phyloP scores from a whole-genome alignment of 2,888 invertebrate species.

The Lordiphosa fenestrarum region DNA sequence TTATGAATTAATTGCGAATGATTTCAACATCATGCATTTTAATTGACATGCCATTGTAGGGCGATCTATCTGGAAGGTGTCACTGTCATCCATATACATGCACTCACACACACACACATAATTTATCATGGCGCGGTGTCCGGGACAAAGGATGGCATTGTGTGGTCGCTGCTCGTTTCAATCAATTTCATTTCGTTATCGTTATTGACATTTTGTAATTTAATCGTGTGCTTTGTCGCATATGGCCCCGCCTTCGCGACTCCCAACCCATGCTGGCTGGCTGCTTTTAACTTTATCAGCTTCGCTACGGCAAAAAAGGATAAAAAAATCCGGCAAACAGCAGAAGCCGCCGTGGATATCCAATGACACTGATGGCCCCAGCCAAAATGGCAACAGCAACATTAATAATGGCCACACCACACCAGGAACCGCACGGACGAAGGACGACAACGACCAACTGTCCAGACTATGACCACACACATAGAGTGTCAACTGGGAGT shows the following conservation, averaged over 20 bases:
- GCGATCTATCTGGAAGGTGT: conserved; percentile 46
- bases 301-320: conserved; percentile 52
- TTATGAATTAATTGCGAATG: conserved; percentile 74
- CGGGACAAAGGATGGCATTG: conserved; percentile 2
- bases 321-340: conserved; percentile 37
- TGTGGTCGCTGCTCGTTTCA: conserved; percentile 59
- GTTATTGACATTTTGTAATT: conserved; percentile 74
- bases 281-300: conserved; percentile 70
- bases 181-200: conserved; percentile 73
- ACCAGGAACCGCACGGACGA: conserved; percentile 10
- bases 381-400: conserved; percentile 43
- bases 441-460: neutral
- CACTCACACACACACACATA: conserved; percentile 26
- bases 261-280: conserved; percentile 8
- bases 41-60: conserved; percentile 63
- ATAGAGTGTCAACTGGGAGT: conserved; percentile 9
- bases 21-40: conserved; percentile 75
- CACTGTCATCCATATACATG: conserved; percentile 33
- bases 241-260: conserved; percentile 36
- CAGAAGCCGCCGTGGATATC: conserved; percentile 28
- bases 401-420: conserved; percentile 51
- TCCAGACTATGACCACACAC: neutral
- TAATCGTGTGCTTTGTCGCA: conserved; percentile 73
- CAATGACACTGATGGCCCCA: conserved; percentile 26
- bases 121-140: conserved; percentile 52